Base-by-base conservation (phyloP, 2,113 vertebrate genomes). In the Seriola dumerili region DNA sequence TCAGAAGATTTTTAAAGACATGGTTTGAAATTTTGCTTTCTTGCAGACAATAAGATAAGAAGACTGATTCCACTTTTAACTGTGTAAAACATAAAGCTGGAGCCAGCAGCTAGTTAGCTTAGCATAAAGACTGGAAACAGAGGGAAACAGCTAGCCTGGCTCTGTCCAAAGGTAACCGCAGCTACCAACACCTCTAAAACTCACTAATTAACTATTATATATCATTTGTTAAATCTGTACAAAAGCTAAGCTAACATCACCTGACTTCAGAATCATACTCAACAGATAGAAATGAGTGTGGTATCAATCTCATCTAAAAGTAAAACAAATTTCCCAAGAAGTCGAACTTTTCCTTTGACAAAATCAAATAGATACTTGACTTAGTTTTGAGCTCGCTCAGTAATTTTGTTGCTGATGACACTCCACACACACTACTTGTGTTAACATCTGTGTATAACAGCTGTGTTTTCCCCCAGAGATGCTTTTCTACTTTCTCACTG, bases 381-480 rank as follows among this genome's bases (percentile, higher is more conserved):
- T 23, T 55, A 55, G 11, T 46, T 78, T 72, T 55, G 9, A 74
- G 64, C 16, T 78, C 16, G 4, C 44, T 55, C 61, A 8, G 57
- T 21, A 50, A 32, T 58, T 78, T 55, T 48, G 73, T 59, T 55
- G 10, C 55, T 38, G 40, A 42, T 11, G 29, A 29, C 16, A 46
- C 72, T 48, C 21, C 13, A 44, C 42, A 32, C 59, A 54, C 19
- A 42, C 21, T 2, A 23, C 23, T 46, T 76, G 54, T 59, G 63
- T 32, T 71, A 17, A 73, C 57, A 66, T 66, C 34, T 5, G 34
- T 2, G 40, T 42, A 42, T 8, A 42, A 42, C 40, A 42, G 8
- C 8, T 55, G 13, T 80, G 48, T 32, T 71, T 81, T 5, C 36
- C 58, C 71, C 64, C 21, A 8, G 21, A 78, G 52, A 67, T n/a